Conservation (phyloP, 2,888 invertebrate species). For the Venusia cambrica region DNA sequence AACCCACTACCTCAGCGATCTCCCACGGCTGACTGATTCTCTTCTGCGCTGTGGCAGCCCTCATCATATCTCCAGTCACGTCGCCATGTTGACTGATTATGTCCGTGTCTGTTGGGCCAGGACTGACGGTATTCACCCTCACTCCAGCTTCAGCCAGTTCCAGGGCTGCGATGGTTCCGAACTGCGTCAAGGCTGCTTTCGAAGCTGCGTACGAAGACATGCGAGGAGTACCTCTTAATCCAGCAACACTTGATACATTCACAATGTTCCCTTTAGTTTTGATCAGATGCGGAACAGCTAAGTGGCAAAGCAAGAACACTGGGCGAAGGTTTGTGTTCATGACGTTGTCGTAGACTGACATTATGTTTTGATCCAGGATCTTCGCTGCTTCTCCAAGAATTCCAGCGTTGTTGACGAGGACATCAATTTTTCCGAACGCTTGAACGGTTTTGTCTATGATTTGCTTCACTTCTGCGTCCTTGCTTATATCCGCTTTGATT, state of each 20-base stretch:
- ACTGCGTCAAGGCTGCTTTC: constrained; percentile 94
- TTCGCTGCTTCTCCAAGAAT: constrained; percentile 86
- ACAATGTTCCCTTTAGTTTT: constrained; percentile 90
- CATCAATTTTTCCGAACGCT: too few relatives aligned
- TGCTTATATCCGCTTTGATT: too few relatives aligned
- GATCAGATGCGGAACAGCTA: constrained; percentile 89
- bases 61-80: too few relatives aligned
- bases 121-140: constrained; percentile 92
- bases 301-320: constrained; percentile 86
- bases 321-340: constrained; percentile 91
- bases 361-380: constrained; percentile 86
- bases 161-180: constrained; percentile 92
- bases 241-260: constrained; percentile 94
- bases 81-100: too few relatives aligned
- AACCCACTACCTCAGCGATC: too few relatives aligned
- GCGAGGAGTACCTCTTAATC: constrained; percentile 89
- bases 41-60: too few relatives aligned
- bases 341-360: constrained; percentile 89
- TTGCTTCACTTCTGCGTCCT: too few relatives aligned
- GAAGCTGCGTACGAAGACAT: constrained; percentile 92
- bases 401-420: constrained; percentile 92
- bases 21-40: too few relatives aligned
- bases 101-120: too few relatives aligned
- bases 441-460: too few relatives aligned
- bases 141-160: constrained; percentile 88